Evolutionary conservation across 2,113 vertebrate genomes (phyloP), one percentile per base, ranked within the genome.

Genomic region (Nyctereutes procyonoides): DNA sequence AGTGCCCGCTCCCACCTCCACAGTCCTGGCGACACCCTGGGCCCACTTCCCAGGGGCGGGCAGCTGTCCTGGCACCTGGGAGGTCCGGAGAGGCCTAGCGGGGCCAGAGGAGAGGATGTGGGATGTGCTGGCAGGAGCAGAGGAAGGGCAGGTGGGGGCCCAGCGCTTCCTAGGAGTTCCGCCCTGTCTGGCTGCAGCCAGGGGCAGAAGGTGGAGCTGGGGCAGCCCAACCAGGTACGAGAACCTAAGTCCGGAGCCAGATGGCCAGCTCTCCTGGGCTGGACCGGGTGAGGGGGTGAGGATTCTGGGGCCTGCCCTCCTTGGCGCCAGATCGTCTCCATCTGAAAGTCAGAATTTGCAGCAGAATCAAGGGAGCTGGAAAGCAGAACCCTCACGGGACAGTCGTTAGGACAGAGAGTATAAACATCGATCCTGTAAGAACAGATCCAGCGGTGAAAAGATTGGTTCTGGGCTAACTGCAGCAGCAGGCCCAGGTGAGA

Each of bases 101-200:
- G 32, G 13, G 28, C 85, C 8, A 1, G 82, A 60, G 20, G 58
- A 53, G 48, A 69, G 48, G 84, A 87, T 13, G 20, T 87, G 56
- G 73, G 92, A 67, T 71, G 60, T 67, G 55, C 89, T 43, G 32
- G 89, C 53, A 60, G 71, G 69, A 30, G 19, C 67, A 73, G 65
- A 19, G 56, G 8, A 19, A 55, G 43, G 88, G 35, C 62, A 92
- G 53, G 73, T 24, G 24, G 77, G 28, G 89, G 88, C 38, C 89
- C 63, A 67, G 53, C 30, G 28, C 96, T 43, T 89, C 96, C 58
- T 28, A 84, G 91, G 93, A 97, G 96, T 93, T 90, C 80, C 71
- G 83, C 35, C 30, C 60, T 7, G 8, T 76, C 92, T 65, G 85
- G 87, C 90, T 53, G 12, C 82, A 56, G 9, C 7, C 2, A 5